These are phyloP conservation scores for Lucilia cuprina DNA, from an alignment of 1,140 invertebrate species.

Conservation along the genomic window DNA sequence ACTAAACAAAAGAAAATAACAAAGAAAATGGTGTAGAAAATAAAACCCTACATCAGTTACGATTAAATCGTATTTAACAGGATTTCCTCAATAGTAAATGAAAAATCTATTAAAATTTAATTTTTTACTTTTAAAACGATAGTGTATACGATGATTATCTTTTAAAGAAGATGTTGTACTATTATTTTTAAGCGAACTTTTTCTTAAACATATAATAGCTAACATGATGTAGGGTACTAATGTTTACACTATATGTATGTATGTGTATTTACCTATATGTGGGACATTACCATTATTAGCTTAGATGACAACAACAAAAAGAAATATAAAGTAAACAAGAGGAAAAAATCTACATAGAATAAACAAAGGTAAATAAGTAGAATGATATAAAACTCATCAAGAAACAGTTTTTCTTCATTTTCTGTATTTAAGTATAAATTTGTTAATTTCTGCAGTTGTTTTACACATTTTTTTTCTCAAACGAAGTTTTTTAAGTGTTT, in stretches of 20 bases:
- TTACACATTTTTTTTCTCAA: no score
- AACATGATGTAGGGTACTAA: background rate
- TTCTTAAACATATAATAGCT: background rate
- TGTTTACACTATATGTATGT: no score
- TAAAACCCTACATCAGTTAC: no score
- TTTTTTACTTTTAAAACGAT: no score
- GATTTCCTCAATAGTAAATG: no score
- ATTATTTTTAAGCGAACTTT: no score
- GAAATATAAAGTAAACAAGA: background rate
- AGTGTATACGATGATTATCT: no score
- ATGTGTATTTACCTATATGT: background rate
- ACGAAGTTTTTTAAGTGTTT: background rate
- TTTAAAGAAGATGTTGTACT: no score
- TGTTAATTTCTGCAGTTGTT: background rate
- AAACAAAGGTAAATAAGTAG: background rate
- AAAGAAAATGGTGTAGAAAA: no score
- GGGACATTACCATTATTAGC: background rate
- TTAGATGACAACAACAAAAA: background rate
- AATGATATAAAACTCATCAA: background rate
- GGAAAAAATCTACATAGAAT: background rate
- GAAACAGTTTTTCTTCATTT: background rate
- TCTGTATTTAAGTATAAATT: background rate
- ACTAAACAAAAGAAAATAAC: background rate
- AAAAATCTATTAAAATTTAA: no score
- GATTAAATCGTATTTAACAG: no score